Base-by-base conservation (phyloP, 1,140 invertebrate genomes). In the Papilio polytes region DNA sequence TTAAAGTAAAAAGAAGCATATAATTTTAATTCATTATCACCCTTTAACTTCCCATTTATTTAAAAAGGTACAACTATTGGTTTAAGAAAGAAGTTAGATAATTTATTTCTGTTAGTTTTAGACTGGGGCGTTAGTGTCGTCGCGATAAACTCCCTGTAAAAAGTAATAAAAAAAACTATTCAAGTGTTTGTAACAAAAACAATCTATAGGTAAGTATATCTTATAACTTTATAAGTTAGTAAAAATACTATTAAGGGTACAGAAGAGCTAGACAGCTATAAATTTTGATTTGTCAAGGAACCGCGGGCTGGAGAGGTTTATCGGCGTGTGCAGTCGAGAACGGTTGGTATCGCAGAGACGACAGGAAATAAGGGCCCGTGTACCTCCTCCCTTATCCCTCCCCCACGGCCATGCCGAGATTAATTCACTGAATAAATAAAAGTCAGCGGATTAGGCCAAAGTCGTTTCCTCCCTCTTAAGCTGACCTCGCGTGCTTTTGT, bases 361-460 rank as follows among this genome's bases (percentile, higher is more conserved):
- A 89, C 91, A 92, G 91, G 90, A 91, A 94, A 92, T 90, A 92
- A 90, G 89, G 90, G 87, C 85, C 82, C 85, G 83, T 89, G 88
- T 90, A 26, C 22, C 63, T 70, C 26, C 63, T 88, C 89, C 91
- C 89, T 83, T 85, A 13, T 56, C 89, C 90, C 89, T 83, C 86
- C 20, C 77, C 90, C 90, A 85, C 83, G 83, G 84, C 85, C 85
- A 81, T 78, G 85, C 83, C 83, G 88, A 95, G 93, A 95, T 94
- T 95, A 95, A 95, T 94, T 94, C 93, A 93, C 90, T 93, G 93
- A 95, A 95, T 95, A 95, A 95, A 95, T 94, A 95, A 95, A 94
- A 94, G 93, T 94, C 93, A 94, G 93, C 92, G 92, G 93, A 94
- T 94, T 94, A 94, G 91, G 91, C 90, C 92, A 92, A 90, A 93